Conservation (phyloP, 2,888 invertebrate species). For the Drosophila robusta region DNA sequence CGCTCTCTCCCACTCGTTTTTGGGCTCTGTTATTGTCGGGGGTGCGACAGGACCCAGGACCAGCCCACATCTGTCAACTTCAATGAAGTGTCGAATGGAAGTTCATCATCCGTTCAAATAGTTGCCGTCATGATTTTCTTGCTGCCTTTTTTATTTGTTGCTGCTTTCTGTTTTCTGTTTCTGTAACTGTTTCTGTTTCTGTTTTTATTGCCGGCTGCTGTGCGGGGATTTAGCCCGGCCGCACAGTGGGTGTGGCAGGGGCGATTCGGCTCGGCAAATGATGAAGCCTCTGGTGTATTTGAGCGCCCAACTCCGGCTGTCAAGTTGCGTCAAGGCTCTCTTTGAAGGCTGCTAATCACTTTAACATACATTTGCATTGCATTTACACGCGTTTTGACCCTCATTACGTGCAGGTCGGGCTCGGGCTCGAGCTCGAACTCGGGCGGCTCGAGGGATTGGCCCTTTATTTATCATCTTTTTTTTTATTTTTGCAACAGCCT, state of each 20-base stretch:
- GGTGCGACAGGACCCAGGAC: constrained; percentile 45
- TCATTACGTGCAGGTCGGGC: constrained; percentile 62
- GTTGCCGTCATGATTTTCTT: constrained; percentile 58
- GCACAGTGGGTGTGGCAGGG: background rate
- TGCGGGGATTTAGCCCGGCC: constrained; percentile 58
- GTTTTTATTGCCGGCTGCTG: constrained; percentile 76
- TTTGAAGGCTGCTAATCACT: constrained; percentile 81
- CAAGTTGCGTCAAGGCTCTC: constrained; percentile 48
- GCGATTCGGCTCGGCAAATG: constrained; percentile 42
- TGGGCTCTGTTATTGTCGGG: constrained; percentile 31
- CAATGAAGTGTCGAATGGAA: constrained; percentile 81
- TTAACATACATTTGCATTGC: constrained; percentile 83
- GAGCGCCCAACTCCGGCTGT: constrained; percentile 10
- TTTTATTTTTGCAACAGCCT: background rate
- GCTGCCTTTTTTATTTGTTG: constrained; percentile 53
- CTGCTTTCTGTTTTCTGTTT: constrained; percentile 23
- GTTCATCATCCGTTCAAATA: constrained; percentile 80
- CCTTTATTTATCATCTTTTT: constrained; percentile 21
- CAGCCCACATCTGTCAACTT: constrained; percentile 83
- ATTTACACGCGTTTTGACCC: constrained; percentile 82
- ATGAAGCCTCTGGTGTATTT: constrained; percentile 75
- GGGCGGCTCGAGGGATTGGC: constrained; percentile 57
- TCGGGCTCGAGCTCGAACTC: too few relatives aligned
- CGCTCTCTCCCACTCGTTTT: constrained; percentile 7
- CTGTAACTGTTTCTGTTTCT: constrained; percentile 60